Base-by-base conservation (phyloP, 2,113 vertebrate species). In the Notothenia rossii region DNA sequence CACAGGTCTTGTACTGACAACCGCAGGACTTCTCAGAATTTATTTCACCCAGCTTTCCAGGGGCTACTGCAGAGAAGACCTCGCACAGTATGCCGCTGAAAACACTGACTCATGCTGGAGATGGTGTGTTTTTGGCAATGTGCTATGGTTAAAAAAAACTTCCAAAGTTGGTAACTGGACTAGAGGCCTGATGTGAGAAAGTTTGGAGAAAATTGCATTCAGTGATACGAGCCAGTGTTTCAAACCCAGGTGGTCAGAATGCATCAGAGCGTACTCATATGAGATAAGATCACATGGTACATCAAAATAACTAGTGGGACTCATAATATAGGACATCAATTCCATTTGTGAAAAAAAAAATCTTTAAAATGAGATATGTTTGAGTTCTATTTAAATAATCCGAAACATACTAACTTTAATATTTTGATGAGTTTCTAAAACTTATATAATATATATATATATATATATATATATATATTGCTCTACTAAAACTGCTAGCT, bases 1-100 rank as follows among this genome's bases (percentile, higher is more conserved):
- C 8, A 59, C 77, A 66, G 79, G 63, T 79, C 53, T 86, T 75
- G 71, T 58, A 56, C 63, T 77, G 50, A 67, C 53, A 66, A 74
- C 77, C 67, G 68, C 48, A 71, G 67, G 79, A 81, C 43, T 66
- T 62, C 69, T 75, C 40, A 20, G 46, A 29, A 64, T 83, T 79
- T 67, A 60, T 71, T 73, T 62, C 20, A 62, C 40, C 29, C 50
- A 54, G 73, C 48, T 64, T 79, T 75, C 51, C 53, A 51, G 62
- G 64, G 12, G 18, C 58, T 61, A 64, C 63, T 68, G 81, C 33
- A 66, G 61, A 62, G 75, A 40, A 54, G 56, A 82, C 33, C 22
- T 66, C 11, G 56, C 58, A 25, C 70, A 75, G 81, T 71, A 53
- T 49, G 76, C 18, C 56, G 71, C 59, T 87, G 68, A 33, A 84